These are phyloP conservation scores for Antheraea pernyi DNA, from an alignment of 1,140 invertebrate species.

Conservation along the genomic window DNA sequence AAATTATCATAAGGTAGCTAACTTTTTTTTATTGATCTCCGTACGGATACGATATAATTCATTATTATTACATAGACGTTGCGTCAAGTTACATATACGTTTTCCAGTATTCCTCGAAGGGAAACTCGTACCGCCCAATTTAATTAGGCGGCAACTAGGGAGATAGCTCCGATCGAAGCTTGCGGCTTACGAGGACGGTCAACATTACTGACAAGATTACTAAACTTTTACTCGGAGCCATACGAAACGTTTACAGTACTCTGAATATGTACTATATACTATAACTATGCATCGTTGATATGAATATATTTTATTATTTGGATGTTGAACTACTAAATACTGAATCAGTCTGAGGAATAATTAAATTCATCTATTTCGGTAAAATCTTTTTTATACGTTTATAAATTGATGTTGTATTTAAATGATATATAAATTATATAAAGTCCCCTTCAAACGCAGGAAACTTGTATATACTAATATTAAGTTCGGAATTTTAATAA, in stretches of 20 bases:
- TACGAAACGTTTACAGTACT: conserved; percentile 18
- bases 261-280: not conserved
- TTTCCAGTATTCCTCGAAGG: conserved; percentile 23
- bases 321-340: not conserved
- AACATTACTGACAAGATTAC: conserved; percentile 48
- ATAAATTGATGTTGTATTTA: no score
- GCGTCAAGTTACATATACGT: conserved; percentile 22
- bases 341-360: conserved; percentile 19
- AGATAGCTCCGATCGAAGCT: conserved; percentile 51
- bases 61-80: no score
- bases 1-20: no score
- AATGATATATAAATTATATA: no score
- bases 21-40: no score
- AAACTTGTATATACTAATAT: no score
- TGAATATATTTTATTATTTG: not conserved
- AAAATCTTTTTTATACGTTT: no score
- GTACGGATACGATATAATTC: no score
- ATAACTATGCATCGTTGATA: not conserved
- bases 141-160: conserved; percentile 51
- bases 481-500: no score
- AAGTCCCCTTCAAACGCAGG: no score
- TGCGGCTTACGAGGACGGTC: conserved; percentile 39
- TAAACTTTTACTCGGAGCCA: conserved; percentile 38
- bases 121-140: conserved; percentile 40
- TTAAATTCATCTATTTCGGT: no score